phyloP scores from a whole-genome alignment of 2,888 invertebrate genomes.

The Syritta pipiens region DNA sequence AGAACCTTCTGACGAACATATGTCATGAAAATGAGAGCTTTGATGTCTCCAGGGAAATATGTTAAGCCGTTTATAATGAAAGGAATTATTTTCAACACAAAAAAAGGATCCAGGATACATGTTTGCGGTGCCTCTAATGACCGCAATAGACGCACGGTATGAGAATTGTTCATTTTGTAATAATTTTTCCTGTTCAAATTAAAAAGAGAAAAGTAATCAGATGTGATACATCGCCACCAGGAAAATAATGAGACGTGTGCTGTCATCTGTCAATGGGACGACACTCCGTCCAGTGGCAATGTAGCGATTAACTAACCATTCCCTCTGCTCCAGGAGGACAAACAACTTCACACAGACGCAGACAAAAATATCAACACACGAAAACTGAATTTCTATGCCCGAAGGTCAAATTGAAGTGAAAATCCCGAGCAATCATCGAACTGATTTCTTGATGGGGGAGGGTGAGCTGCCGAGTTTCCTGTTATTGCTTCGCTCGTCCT shows the following conservation, averaged over 20 bases:
- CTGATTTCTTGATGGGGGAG: conserved; percentile 14
- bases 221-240: conserved; percentile 4
- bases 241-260: conserved; percentile 29
- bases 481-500: conserved; percentile 60
- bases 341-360: conserved; percentile 1
- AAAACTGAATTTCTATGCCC: too few species aligned
- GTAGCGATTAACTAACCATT: conserved; percentile 50
- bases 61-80: conserved; percentile 79
- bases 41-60: conserved; percentile 78
- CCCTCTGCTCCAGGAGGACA: conserved; percentile 7
- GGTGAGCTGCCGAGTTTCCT: conserved; percentile 59
- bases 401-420: conserved; percentile 60
- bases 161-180: too few species aligned
- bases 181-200: conserved; percentile 12
- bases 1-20: conserved; percentile 55
- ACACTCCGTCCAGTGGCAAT: conserved; percentile 8
- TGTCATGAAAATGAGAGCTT: conserved; percentile 75
- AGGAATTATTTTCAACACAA: conserved; percentile 47
- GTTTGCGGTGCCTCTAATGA: conserved; percentile 47
- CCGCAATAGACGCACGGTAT: conserved; percentile 10
- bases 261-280: not conserved
- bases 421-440: conserved; percentile 28
- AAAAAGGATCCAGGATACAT: conserved; percentile 27
- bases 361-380: too few species aligned
- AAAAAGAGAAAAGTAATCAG: conserved; percentile 38